Evolutionary conservation across 2,797 vertebrate species (phyloP).

Genomic region (Podargus strigoides): DNA sequence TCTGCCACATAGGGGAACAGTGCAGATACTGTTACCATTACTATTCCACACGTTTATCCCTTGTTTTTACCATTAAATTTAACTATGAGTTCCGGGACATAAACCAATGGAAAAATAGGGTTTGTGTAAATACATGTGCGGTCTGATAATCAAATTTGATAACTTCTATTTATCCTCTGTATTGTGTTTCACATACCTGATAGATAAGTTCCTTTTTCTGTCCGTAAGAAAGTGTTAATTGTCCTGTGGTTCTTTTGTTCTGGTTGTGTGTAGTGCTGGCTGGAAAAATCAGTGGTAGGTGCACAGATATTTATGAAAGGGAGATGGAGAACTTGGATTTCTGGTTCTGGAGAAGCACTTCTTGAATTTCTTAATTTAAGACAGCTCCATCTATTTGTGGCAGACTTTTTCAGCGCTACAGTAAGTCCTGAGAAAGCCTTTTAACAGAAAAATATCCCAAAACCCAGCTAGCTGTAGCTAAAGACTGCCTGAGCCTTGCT

Average conservation of each 20-base stretch:
- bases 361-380: not conserved
- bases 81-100: not conserved
- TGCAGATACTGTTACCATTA: not conserved
- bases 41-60: not conserved
- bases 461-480: too few species aligned
- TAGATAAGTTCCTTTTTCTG: not conserved
- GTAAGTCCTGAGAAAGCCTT: not conserved
- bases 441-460: too few species aligned
- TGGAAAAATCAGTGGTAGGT: not conserved
- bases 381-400: not conserved
- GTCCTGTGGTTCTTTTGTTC: not conserved
- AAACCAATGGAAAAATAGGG: not conserved
- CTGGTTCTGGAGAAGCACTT: not conserved
- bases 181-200: not conserved
- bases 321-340: not conserved
- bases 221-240: not conserved
- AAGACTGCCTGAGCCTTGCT: not conserved
- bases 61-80: not conserved
- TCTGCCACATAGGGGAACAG: not conserved
- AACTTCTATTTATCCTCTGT: not conserved
- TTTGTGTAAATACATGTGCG: not conserved
- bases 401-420: not conserved
- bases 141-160: not conserved
- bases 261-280: not conserved
- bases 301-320: not conserved